Base-by-base conservation (phyloP, 2,888 invertebrate genomes). In the Calliopum simillimum region DNA sequence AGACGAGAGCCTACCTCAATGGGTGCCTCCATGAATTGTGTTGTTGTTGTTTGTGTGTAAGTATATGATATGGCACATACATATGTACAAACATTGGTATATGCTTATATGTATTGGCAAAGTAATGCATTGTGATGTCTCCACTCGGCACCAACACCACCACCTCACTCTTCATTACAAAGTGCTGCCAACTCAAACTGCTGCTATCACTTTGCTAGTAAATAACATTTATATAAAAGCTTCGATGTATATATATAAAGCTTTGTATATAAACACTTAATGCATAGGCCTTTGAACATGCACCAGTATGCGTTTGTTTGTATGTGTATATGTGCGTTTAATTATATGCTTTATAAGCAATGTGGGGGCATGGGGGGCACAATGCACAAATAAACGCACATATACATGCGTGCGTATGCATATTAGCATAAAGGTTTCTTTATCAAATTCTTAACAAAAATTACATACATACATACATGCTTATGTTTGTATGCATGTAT, bases 321-420 rank as follows among this genome's bases (percentile, higher is more conserved):
- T 19, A 44, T 43, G 21, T 61, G 58, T 59, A 21, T n/a, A 13
- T 16, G 19, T 12, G 23, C 23, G 46, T 21, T 61, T 61, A 61
- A 61, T 61, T 61, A 61, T 61, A 61, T 61, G 46, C 46, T 61
- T 46, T 61, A 14, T 21, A 61, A 61, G 61, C 61, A 61, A 46
- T 21, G 14, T 21, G 19, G n/a, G 14, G 19, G 12, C 49, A 49
- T 49, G 19, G 6, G 49, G 19, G 13, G 23, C 46, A 46, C 44
- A 21, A 44, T 21, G 21, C 33, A 56, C 6, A 41, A n/a, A 19
- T 14, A 0, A 44, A 61, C 59, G 33, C 53, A 49, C 19, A 44
- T 43, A 33, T 25, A 56, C 21, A 49, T 21, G 58, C 41, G 33
- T 44, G 67, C 23, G 47, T 14, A 63, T 19, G 5, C 33, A 47